These are phyloP conservation scores for Drosophila rufa DNA, from an alignment of 1,140 invertebrate species.

Conservation along the genomic window DNA sequence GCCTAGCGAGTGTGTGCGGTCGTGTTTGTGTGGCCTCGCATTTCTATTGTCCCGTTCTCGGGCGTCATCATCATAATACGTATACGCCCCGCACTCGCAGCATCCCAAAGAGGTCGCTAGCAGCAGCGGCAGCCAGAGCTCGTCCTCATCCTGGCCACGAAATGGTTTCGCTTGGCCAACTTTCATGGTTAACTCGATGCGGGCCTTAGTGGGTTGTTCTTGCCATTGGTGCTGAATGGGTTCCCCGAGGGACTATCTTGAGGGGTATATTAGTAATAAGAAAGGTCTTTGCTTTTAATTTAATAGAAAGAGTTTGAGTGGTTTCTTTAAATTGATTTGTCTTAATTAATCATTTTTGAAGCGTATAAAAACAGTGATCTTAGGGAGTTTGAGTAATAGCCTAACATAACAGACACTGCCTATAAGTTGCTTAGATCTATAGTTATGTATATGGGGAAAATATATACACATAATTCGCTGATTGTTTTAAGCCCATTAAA, in stretches of 20 bases:
- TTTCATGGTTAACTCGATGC: slow-evolving; percentile 68
- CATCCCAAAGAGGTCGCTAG: slow-evolving; percentile 8
- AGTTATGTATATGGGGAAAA: too few relatives aligned
- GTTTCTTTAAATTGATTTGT: neutral
- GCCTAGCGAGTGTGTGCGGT: slow-evolving; percentile 13
- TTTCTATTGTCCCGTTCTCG: slow-evolving; percentile 54
- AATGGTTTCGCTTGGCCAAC: slow-evolving; percentile 77
- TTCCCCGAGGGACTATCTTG: slow-evolving; percentile 5
- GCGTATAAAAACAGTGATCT: too few relatives aligned
- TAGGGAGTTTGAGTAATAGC: too few relatives aligned
- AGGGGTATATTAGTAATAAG: slow-evolving; percentile 6
- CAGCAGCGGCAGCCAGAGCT: slow-evolving; percentile 7
- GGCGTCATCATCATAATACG: slow-evolving; percentile 54
- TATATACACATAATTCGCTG: too few relatives aligned
- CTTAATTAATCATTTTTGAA: neutral
- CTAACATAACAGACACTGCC: too few relatives aligned
- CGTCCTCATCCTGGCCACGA: slow-evolving; percentile 49
- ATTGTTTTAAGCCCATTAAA: neutral
- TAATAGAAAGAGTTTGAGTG: neutral
- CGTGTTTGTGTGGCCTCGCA: slow-evolving; percentile 50
- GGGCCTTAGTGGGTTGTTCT: slow-evolving; percentile 29
- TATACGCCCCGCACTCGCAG: slow-evolving; percentile 31
- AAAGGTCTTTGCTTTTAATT: neutral
- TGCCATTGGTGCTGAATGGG: slow-evolving; percentile 25
- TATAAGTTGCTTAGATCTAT: too few relatives aligned